These are phyloP conservation scores for Nemoura dubitans DNA, from an alignment of 2,888 invertebrate genomes.

Conservation along the genomic window DNA sequence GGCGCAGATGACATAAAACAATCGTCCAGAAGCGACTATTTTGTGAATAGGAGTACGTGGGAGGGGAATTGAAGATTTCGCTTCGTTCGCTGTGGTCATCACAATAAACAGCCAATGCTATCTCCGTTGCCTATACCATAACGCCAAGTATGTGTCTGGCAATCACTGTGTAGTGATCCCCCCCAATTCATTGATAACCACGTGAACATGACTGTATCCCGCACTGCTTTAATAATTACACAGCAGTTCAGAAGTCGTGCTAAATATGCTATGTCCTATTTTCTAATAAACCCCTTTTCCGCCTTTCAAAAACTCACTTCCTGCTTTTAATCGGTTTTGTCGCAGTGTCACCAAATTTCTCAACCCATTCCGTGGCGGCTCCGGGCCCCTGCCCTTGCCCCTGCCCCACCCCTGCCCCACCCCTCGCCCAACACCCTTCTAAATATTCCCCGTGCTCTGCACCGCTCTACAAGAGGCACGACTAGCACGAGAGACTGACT, in stretches of 20 bases:
- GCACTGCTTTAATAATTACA: neutral
- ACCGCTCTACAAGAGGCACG: too few species aligned
- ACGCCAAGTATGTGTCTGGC: too few species aligned
- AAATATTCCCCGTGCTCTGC: neutral
- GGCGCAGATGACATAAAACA: too few species aligned
- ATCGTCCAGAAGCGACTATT: too few species aligned
- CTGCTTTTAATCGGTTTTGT: constrained; percentile 27
- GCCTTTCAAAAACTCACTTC: constrained; percentile 26
- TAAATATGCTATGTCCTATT: constrained; percentile 10
- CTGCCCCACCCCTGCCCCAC: neutral
- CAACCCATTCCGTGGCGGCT: neutral
- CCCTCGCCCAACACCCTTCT: too few species aligned
- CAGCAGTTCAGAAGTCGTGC: neutral
- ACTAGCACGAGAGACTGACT: too few species aligned
- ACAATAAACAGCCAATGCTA: neutral
- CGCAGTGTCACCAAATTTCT: constrained; percentile 22
- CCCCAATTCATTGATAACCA: neutral
- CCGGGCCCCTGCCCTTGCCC: neutral
- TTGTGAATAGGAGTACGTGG: too few species aligned
- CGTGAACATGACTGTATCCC: neutral
- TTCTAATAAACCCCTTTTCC: constrained; percentile 30
- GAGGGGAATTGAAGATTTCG: too few species aligned
- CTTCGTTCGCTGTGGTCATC: too few species aligned
- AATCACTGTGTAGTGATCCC: neutral
- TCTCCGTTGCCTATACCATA: too few species aligned